These are phyloP conservation scores for Semicossyphus pulcher DNA, from an alignment of 2,113 vertebrate species.

Conservation along the genomic window DNA sequence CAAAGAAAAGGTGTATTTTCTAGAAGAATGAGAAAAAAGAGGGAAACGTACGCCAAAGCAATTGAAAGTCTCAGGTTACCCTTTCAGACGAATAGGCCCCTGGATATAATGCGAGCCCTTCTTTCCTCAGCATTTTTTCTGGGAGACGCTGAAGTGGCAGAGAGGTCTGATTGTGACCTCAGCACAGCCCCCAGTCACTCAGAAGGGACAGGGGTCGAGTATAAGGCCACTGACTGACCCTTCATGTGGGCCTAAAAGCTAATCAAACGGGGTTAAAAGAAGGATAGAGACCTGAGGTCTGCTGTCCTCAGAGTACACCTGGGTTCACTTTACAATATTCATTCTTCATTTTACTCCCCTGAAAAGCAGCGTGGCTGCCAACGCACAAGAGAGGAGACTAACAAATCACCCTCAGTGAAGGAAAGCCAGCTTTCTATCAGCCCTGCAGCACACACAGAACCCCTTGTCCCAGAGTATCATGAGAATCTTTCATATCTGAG, in stretches of 20 bases:
- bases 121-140: conserved; percentile 62
- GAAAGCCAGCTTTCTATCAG: conserved; percentile 47
- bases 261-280: neutral
- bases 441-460: conserved; percentile 33
- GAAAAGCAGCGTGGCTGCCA: conserved; percentile 63
- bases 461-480: conserved; percentile 48
- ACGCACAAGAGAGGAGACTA: conserved; percentile 40
- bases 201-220: conserved; percentile 13
- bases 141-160: conserved; percentile 26
- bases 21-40: conserved; percentile 7
- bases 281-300: conserved; percentile 15
- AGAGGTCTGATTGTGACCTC: conserved; percentile 50
- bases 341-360: conserved; percentile 50
- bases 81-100: conserved; percentile 42
- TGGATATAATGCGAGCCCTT: conserved; percentile 65
- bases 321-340: conserved; percentile 68
- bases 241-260: conserved; percentile 2
- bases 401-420: conserved; percentile 43
- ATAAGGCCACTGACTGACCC: neutral
- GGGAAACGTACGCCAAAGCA: conserved; percentile 17
- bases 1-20: conserved; percentile 46
- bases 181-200: conserved; percentile 26
- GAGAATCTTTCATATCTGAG: conserved; percentile 44
- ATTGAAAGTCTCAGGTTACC: conserved; percentile 75
- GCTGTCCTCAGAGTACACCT: conserved; percentile 51